These are phyloP conservation scores for Eunapius fragilis DNA, from an alignment of 37 sponge, comb jelly and placozoan genomes.

Conservation along the genomic window DNA sequence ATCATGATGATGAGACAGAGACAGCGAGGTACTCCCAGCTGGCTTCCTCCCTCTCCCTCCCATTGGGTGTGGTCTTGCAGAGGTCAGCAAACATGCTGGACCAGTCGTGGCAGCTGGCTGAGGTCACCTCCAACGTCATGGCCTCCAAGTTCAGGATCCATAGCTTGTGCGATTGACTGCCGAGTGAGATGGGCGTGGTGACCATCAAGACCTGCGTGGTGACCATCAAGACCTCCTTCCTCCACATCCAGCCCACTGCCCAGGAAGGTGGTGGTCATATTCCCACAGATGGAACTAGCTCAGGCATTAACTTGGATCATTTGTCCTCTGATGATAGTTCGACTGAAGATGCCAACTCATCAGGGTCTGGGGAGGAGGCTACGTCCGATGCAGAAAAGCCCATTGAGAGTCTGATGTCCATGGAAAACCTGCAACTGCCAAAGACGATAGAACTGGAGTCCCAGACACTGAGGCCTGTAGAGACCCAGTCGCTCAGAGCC, in stretches of 20 bases:
- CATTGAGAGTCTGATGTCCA: constrained; percentile 55
- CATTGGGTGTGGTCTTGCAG: neutral
- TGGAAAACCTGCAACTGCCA: constrained; percentile 50
- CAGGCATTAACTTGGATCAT: constrained; percentile 75
- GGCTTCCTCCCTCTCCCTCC: neutral
- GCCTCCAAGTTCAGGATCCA: constrained; percentile 89
- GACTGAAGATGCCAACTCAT: constrained; percentile 9
- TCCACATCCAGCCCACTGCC: constrained; percentile 92
- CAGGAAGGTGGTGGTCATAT: no score
- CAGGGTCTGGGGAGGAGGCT: neutral
- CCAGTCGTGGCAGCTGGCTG: constrained; percentile 61
- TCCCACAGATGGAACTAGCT: constrained; percentile 63
- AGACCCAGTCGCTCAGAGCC: constrained; percentile 1
- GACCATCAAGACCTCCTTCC: constrained; percentile 84
- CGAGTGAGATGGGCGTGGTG: constrained; percentile 75
- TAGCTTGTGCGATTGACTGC: constrained; percentile 51
- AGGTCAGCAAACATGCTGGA: neutral
- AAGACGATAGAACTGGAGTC: constrained; percentile 36
- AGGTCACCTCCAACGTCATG: constrained; percentile 87
- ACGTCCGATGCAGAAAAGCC: constrained; percentile 24
- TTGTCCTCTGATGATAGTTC: constrained; percentile 28
- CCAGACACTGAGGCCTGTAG: constrained; percentile 18
- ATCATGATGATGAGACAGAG: constrained; percentile 56
- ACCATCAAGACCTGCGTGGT: constrained; percentile 83
- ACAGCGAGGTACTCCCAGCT: constrained; percentile 19